Evolutionary conservation across 2,888 invertebrate genomes (phyloP).

Genomic region (Mayetiola destructor): DNA sequence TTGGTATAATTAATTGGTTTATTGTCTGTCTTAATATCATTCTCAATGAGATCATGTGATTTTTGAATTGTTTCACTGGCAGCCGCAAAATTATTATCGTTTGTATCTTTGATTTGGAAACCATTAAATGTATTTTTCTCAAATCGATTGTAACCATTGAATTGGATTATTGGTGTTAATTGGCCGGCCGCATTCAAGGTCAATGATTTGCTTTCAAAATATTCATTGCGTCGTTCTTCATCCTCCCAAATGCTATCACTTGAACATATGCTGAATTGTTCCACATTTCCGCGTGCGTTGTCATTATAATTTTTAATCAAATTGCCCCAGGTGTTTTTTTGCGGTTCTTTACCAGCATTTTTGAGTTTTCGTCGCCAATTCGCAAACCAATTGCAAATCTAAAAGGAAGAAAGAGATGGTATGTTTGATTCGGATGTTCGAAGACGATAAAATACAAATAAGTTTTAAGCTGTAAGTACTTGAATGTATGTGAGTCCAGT

Average conservation of each 20-base stretch:
- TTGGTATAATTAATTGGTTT: conserved; percentile 8
- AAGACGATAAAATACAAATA: too few species aligned
- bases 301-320: conserved; percentile 53
- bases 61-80: neutral
- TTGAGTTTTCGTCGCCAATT: conserved; percentile 67
- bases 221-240: conserved; percentile 31
- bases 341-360: conserved; percentile 54
- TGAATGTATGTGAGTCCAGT: conserved; percentile 66
- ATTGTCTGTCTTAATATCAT: conserved; percentile 21
- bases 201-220: neutral
- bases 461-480: conserved; percentile 38
- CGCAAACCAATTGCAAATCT: conserved; percentile 73
- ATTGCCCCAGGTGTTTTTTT: conserved; percentile 56
- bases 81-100: neutral
- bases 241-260: conserved; percentile 70
- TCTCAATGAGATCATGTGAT: too few species aligned
- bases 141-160: neutral
- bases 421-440: neutral
- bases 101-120: neutral
- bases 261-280: conserved; percentile 64
- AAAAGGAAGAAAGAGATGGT: conserved; percentile 17
- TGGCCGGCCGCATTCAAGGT: neutral
- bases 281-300: conserved; percentile 61
- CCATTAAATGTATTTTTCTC: neutral
- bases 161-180: neutral